Evolutionary conservation across 2,113 vertebrate genomes (phyloP), one percentile per base, ranked within the genome.

Genomic region (Hippocampus comes): DNA sequence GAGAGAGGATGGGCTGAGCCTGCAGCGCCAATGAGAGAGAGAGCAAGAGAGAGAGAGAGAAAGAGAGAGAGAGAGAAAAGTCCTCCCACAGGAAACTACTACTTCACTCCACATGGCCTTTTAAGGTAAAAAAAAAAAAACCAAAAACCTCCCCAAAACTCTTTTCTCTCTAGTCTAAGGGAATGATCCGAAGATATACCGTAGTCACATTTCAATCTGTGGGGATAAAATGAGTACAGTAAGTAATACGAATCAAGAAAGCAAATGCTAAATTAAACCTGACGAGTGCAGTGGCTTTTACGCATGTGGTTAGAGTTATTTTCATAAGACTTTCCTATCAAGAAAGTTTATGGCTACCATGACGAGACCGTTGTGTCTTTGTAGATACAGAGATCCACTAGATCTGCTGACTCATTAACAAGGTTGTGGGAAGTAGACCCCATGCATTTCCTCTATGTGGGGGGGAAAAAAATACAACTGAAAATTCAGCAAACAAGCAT

Each of bases 41-140:
- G 25, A 51, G 49, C 0, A 3, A 30, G 57, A 30, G 57, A 20
- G 17, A 34, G 34, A 41, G 65, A 82, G 27, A 18, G 59, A 61
- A 23, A 10, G 21, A 23, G 56, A 25, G 56, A 57, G 56, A 34
- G 21, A 43, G 60, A 81, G 77, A 72, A 88, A 87, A 80, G 59
- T 81, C 90, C 90, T 86, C 91, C 91, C 88, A 91, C 89, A 89
- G 90, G 90, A 91, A 90, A 81, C 84, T 71, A 76, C 83, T 17
- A 5, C 67, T 88, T 75, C 66, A 59, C 87, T 90, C 78, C 71
- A 71, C 86, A 91, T 91, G 84, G 84, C 90, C 90, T 89, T 91
- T 90, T 90, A 91, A 88, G 90, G 90, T 90, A 89, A 90, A 90
- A 64, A 30, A 90, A 90, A 64, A 90, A 64, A 30, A 90, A 90